phyloP scores from a whole-genome alignment of 92 coral and sea anemone genomes.

The Zoanthus solanderi region DNA sequence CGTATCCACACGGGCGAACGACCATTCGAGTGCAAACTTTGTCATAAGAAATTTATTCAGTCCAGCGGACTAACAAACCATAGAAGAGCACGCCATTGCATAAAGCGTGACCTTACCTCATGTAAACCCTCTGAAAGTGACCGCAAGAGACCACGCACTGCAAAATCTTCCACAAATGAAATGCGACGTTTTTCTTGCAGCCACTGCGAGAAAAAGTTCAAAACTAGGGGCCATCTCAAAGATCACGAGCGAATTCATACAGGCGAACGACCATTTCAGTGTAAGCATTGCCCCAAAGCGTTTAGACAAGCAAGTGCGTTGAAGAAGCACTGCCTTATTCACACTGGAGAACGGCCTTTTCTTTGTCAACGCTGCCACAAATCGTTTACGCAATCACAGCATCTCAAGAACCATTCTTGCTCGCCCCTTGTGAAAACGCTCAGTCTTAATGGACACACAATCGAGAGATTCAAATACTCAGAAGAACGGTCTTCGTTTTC shows the following conservation, averaged over 20 bases:
- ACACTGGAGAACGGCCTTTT: constrained; percentile 12
- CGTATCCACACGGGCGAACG: constrained; percentile 32
- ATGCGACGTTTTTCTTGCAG: constrained; percentile 31
- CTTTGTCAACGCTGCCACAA: constrained; percentile 22
- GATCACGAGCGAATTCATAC: constrained; percentile 48
- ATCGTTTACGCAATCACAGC: constrained; percentile 34
- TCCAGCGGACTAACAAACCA: constrained; percentile 31
- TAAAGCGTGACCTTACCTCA: neutral
- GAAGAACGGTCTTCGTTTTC: neutral
- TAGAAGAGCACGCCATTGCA: neutral
- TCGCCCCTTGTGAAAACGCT: constrained; percentile 4
- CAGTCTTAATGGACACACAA: constrained; percentile 27
- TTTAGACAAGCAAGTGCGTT: constrained; percentile 40
- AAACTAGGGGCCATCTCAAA: constrained; percentile 20
- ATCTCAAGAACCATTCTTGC: constrained; percentile 25
- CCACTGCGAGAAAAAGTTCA: constrained; percentile 24
- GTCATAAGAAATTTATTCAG: constrained; percentile 32
- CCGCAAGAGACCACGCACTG: neutral
- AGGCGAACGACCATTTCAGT: constrained; percentile 42
- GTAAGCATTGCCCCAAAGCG: constrained; percentile 15
- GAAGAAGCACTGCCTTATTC: constrained; percentile 25
- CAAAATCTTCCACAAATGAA: neutral
- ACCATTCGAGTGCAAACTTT: constrained; percentile 21
- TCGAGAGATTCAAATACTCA: constrained; percentile 23
- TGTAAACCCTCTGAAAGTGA: neutral